Evolutionary conservation across 1,140 invertebrate genomes (phyloP).

Genomic region (Physella acuta): DNA sequence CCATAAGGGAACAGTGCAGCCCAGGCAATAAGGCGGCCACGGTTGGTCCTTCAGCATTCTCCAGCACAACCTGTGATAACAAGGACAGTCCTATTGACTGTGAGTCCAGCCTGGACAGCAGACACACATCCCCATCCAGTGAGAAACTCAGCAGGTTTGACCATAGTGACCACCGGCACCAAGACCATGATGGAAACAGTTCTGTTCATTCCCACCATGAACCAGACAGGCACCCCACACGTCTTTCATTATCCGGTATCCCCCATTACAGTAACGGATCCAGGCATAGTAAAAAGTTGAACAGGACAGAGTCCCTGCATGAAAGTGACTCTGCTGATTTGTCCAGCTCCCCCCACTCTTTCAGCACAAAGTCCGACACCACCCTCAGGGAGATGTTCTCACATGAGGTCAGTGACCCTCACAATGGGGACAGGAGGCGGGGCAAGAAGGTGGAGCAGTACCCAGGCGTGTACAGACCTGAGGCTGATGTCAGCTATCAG

Average conservation of each 20-base stretch:
- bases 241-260: background rate
- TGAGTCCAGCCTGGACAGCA: background rate
- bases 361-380: background rate
- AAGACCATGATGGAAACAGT: conserved; percentile 11
- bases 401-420: background rate
- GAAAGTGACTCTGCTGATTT: background rate
- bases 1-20: too few relatives aligned
- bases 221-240: background rate
- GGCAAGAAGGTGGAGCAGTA: background rate
- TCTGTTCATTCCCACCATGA: background rate
- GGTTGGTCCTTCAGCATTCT: background rate
- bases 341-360: background rate
- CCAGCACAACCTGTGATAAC: background rate
- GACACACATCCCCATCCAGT: background rate
- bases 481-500: background rate
- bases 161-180: background rate
- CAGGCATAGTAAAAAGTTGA: background rate
- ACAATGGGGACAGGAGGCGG: background rate
- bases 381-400: background rate
- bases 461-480: background rate
- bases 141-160: too few relatives aligned
- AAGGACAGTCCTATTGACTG: background rate
- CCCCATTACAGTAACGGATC: background rate
- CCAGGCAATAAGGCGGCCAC: too few relatives aligned
- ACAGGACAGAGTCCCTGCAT: background rate